Evolutionary conservation across 2,888 invertebrate species (phyloP).

Genomic region (Epicampocera succincta): DNA sequence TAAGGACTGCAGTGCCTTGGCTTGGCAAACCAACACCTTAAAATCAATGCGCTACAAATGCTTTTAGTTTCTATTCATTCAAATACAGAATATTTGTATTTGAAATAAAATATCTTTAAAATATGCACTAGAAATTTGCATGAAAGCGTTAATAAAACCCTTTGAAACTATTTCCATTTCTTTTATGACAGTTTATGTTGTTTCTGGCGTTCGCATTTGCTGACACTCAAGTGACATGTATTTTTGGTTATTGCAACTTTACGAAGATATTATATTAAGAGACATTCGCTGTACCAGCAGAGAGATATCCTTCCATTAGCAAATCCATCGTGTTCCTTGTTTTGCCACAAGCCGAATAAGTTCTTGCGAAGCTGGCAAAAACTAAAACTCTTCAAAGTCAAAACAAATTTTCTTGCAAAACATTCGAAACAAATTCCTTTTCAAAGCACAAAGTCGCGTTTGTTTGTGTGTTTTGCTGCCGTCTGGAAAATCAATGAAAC

Average conservation of each 20-base stretch:
- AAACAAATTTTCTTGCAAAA: too few relatives aligned
- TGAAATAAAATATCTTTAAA: conserved; percentile 8
- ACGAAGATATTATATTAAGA: not conserved
- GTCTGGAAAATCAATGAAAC: too few relatives aligned
- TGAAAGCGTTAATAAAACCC: not conserved
- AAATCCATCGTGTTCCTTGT: too few relatives aligned
- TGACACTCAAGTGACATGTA: conserved; percentile 32
- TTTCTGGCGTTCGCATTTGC: not conserved
- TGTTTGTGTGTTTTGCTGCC: too few relatives aligned
- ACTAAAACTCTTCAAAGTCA: too few relatives aligned
- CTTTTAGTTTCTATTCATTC: conserved; percentile 6
- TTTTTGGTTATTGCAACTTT: not conserved
- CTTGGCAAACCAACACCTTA: conserved; percentile 31
- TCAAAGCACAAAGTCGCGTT: too few relatives aligned
- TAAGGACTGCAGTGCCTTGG: conserved; percentile 42
- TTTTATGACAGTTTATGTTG: conserved; percentile 55
- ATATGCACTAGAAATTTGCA: not conserved
- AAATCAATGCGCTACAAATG: conserved; percentile 32
- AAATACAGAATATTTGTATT: conserved; percentile 3
- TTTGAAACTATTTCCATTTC: conserved; percentile 52
- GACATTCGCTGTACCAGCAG: too few relatives aligned
- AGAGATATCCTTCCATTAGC: too few relatives aligned
- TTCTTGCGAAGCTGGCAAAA: too few relatives aligned
- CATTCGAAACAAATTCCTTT: too few relatives aligned
- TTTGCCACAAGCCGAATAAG: too few relatives aligned